Evolutionary conservation across 2,797 vertebrate species (phyloP).

Genomic region (Helicolenus hilgendorfi): DNA sequence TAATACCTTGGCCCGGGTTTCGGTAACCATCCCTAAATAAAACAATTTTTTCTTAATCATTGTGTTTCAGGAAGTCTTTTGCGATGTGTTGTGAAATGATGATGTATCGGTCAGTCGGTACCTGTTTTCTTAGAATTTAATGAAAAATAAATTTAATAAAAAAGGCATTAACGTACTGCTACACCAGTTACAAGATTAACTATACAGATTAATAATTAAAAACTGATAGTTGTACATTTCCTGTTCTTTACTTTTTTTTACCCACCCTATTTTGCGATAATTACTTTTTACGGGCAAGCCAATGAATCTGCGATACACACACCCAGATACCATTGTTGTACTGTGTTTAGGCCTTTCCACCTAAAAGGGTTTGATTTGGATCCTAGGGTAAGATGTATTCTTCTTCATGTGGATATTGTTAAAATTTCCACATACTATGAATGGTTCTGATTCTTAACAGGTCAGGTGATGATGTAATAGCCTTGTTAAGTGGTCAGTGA

Average conservation of each 20-base stretch:
- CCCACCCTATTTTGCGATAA: background rate
- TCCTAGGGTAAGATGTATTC: background rate
- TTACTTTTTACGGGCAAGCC: background rate
- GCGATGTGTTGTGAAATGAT: no score
- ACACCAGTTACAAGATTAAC: background rate
- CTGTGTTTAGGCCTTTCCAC: background rate
- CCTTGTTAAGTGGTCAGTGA: slow-evolving; percentile 16
- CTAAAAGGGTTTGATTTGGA: background rate
- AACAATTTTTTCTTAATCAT: no score
- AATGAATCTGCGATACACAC: background rate
- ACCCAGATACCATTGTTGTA: slow-evolving; percentile 12
- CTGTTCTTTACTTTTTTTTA: background rate
- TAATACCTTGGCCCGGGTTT: no score
- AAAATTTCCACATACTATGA: background rate
- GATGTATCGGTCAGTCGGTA: no score
- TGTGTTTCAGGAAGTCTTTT: no score
- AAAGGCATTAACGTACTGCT: background rate
- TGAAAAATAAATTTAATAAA: background rate
- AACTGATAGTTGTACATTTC: background rate
- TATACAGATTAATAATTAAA: background rate
- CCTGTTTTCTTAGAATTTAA: background rate
- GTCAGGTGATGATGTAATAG: slow-evolving; percentile 51
- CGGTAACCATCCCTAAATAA: no score
- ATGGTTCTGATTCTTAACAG: slow-evolving; percentile 4
- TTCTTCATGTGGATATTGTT: slow-evolving; percentile 32